Percentiles rank a stretch among this genome's conserved stretches.
Evolutionary conservation across 1,140 invertebrate species (phyloP).

Genomic region (Nilaparvata lugens): DNA sequence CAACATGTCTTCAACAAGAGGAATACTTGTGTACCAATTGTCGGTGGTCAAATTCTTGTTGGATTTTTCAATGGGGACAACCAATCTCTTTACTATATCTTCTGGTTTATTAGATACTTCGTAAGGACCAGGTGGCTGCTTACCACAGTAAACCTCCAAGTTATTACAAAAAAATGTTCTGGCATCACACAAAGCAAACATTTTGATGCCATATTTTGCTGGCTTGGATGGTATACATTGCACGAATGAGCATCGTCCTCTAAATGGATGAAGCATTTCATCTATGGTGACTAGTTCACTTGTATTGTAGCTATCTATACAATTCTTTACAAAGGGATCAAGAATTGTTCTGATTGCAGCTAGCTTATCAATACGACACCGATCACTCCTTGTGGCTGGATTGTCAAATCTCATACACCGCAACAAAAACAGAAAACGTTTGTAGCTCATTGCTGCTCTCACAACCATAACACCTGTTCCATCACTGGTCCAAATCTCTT

Average conservation of each 20-base stretch:
- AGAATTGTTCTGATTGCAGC: conserved; percentile 33
- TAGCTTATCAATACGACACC: conserved; percentile 29
- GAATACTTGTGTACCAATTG: conserved; percentile 35
- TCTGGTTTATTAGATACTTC: conserved; percentile 25
- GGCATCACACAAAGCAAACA: conserved; percentile 25
- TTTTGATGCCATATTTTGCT: conserved; percentile 34
- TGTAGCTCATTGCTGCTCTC: conserved; percentile 20
- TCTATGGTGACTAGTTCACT: conserved; percentile 34
- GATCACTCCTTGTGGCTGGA: conserved; percentile 21
- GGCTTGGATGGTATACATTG: no score
- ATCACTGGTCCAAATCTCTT: not conserved
- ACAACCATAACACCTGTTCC: not conserved
- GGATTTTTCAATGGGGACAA: conserved; percentile 24
- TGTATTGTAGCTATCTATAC: conserved; percentile 30
- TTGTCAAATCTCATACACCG: conserved; percentile 30
- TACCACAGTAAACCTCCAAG: conserved; percentile 32
- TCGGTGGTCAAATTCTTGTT: conserved; percentile 33
- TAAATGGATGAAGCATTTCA: conserved; percentile 34
- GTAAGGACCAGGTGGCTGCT: conserved; percentile 31
- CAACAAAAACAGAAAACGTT: conserved; percentile 27
- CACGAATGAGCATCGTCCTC: conserved; percentile 34
- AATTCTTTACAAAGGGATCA: conserved; percentile 31
- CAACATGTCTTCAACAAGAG: conserved; percentile 30
- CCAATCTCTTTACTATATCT: conserved; percentile 25
- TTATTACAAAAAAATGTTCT: conserved; percentile 26